Evolutionary conservation across 2,888 invertebrate genomes (phyloP), one percentile per base, ranked within the genome.

Genomic region (Xylota sylvarum): DNA sequence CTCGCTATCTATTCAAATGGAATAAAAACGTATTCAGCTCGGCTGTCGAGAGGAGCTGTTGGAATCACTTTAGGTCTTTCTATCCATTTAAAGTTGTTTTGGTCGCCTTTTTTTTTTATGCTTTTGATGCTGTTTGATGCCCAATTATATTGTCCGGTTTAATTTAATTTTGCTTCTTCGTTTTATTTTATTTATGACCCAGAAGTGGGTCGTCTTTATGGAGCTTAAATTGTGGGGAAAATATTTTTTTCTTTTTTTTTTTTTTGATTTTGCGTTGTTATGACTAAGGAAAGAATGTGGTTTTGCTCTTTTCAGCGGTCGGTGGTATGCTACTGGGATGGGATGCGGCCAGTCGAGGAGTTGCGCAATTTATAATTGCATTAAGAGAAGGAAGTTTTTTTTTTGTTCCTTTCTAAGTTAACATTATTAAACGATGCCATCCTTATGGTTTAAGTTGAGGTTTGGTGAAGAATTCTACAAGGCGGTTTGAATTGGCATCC

Each of bases 71-170:
- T 43, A 48, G 60, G 67, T 76, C 72, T 64, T 52, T 37, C 62
- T 43, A 76, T 50, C 56, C 72, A 77, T 73, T 69, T 60, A 81
- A 67, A 50, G 64, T 52, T 81, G 70, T 64, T 72, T 37, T 62
- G 40, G 69, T 46, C 46, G 5, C 14, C 1, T 43, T 14, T 43
- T 35, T 69, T 17, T 37, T 37, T 40, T 52, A 14, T 64, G 69
- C 17, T 52, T 56, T 55, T 55, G 30, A 56, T 65, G 27, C 64
- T 19, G 82, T 67, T 82, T 82, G 82, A 78, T 67, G 86, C 56
- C 82, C 86, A 86, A 86, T 86, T 86, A 78, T 77, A 73, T 62
- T 82, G 86, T 86, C 77, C 76, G 69, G 62, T 73, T 82, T 86
- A 86, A 86, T 86, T 86, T 77, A 86, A 86, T 82, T 74, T 73